Evolutionary conservation across 2,113 vertebrate genomes (phyloP), one percentile per base, ranked within the genome.

Genomic region (Pygoscelis antarcticus): DNA sequence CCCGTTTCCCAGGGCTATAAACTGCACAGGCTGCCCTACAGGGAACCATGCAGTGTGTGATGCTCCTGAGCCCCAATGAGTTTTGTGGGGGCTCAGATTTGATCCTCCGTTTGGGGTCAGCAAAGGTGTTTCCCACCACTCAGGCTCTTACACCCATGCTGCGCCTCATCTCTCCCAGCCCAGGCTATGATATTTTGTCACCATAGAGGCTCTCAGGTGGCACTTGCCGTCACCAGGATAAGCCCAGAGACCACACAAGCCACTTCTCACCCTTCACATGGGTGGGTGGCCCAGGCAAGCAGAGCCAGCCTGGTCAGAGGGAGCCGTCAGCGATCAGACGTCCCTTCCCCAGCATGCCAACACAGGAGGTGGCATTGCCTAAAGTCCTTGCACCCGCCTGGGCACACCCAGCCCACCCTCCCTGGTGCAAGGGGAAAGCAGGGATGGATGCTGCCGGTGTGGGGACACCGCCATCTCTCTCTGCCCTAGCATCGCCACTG

Each of bases 181-280:
- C 32, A 8, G 16, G 52, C 46, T 46, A 30, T 7, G 42, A 18
- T 10, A 23, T 8, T 82, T 60, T 88, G 44, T 29, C 60, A 69
- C 54, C 3, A 0, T 9, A 16, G 49, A 88, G 32, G 17, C 11
- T 71, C 38, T 69, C 0, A 0, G 32, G 55, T 86, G 40, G 8
- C 34, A 38, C 6, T 57, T 85, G 22, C 30, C 11, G 6, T 46
- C 75, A 38, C n/a, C 29, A 55, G 21, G 23, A 9, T 16, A 17
- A 81, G 49, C 22, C 69, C 49, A 34, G 44, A 72, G 21, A 52
- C 36, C 23, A 58, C 70, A 36, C 0, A 5, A 32, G 23, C 6
- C 12, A 5, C 23, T 86, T 83, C n/a, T 71, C 38, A 34, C 7
- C 15, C 20, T 82, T 81, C 8, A 1, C 27, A 25, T 5, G 4